Base-by-base conservation (phyloP, 2,888 invertebrate genomes). In the Ceriagrion tenellum region DNA sequence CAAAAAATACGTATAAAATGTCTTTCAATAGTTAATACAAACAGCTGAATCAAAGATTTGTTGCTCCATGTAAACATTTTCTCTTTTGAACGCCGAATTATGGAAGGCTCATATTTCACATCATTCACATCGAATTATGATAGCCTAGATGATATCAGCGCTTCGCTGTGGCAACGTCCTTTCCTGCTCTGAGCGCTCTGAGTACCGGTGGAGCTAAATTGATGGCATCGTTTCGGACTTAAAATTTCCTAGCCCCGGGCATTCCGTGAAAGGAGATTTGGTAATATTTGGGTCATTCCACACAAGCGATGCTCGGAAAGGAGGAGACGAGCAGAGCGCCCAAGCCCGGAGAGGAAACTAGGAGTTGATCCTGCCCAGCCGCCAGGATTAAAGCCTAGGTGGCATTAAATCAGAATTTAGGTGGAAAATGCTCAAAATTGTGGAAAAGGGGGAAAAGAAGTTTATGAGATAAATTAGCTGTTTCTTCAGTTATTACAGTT, bases 241-340 rank as follows among this genome's bases (percentile, higher is more conserved):
- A 89, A n/a, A 89, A 89, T 89, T 89, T n/a, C 91, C 91, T 91
- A 35, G 56, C 59, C 35, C 30, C 63, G 93, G 47, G 69, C 93
- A 47, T 63, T 26, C 4, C 20, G 69, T 4, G 47, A n/a, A n/a
- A n/a, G n/a, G 69, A 69, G 69, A 69, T 69, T 81, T 81, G 81
- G 81, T 18, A 18, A 35, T 30, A 81, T 81, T 81, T 35, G 81
- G 35, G 81, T 30, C 81, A 81, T 35, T 81, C 81, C 81, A 69
- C 26, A 35, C 81, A 81, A 35, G 35, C 35, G 81, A 81, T 81
- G 81, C 81, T 18, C n/a, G 35, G 35, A 4, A 18, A 81, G 35
- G 35, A 35, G 30, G 81, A 81, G 35, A 10, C 2, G 26, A 35
- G 13, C 35, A 16, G 26, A 35, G 26, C 35, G 81, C 81, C 35